Evolutionary conservation across 1,140 invertebrate species (phyloP), one percentile per base, ranked within the genome.

Genomic region (Trachelipus rathkii): DNA sequence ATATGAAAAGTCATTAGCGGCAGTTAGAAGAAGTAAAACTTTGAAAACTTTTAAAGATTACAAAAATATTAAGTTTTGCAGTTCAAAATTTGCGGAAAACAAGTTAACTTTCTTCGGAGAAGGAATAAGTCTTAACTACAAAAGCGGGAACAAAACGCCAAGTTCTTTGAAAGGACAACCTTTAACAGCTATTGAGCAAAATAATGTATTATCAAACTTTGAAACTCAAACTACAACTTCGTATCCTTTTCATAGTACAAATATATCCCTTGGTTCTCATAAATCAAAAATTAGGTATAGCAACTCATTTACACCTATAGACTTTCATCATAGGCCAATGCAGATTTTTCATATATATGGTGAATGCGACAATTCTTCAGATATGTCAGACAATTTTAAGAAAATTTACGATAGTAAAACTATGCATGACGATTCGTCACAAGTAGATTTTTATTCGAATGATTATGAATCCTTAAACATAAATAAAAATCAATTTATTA

Each of bases 301-400:
- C 8, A 60, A 60, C 19, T 60, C 50, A 15, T 60, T 60, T 60
- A 15, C 50, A 13, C 50, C 50, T 13, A 15, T 60, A 60, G 50
- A 60, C 19, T 60, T 60, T 15, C 11, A 19, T 60, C 11, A 8
- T 15, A 60, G 8, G 8, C 19, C 50, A 60, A 60, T 15, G 19
- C 50, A 60, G 50, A 13, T 60, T 60, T 19, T 60, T 60, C 50
- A 60, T 60, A 60, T 60, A 15, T 60, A 60, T 60, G 19, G 50
- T 60, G 50, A 60, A 13, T 4, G 50, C 1, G 11, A 60, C 19
- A 19, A 60, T 60, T 15, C 1, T 60, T 60, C 50, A 60, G 19
- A 4, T 60, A 15, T 1, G 8, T 15, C 11, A 60, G 19, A 60
- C 50, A 60, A 60, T 60, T 8, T 60, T 19, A 13, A 60, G 8